A percentile compares a stretch with the other conserved stretches of the same genome.
phyloP scores from a whole-genome alignment of 2,797 vertebrate species.

The Enoplosus armatus region DNA sequence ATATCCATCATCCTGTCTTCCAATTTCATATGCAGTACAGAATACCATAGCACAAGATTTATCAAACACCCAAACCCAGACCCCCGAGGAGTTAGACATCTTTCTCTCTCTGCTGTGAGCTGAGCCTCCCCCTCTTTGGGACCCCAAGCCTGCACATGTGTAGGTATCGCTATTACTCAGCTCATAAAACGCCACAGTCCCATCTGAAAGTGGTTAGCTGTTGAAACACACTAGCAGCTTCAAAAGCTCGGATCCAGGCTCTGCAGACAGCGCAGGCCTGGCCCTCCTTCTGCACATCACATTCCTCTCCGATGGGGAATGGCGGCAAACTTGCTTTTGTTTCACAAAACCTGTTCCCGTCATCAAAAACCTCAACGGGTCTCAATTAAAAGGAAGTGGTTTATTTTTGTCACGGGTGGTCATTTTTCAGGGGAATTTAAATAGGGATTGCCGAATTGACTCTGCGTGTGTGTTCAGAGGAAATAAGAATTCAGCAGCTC shows the following conservation, averaged over 20 bases:
- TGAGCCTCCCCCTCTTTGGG: conserved; percentile 77
- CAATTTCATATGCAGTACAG: conserved; percentile 44
- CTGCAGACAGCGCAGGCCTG: conserved; percentile 79
- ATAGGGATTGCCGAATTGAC: conserved; percentile 34
- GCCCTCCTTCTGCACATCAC: conserved; percentile 76
- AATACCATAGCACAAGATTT: conserved; percentile 48
- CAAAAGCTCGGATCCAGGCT: conserved; percentile 82
- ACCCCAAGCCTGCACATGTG: conserved; percentile 85
- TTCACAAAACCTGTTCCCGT: conserved; percentile 76
- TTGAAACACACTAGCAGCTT: conserved; percentile 85
- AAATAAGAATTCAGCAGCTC: conserved; percentile 27
- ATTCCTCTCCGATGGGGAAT: conserved; percentile 76
- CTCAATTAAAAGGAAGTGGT: conserved; percentile 59
- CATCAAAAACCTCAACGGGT: conserved; percentile 71
- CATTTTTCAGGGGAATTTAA: conserved; percentile 44
- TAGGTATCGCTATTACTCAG: conserved; percentile 86
- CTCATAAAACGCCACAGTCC: conserved; percentile 85
- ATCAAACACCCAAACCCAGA: conserved; percentile 65
- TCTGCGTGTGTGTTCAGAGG: conserved; percentile 11
- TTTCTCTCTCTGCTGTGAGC: conserved; percentile 62
- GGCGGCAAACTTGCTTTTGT: conserved; percentile 81
- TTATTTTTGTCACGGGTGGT: conserved; percentile 65
- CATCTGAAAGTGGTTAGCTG: conserved; percentile 90
- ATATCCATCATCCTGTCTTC: conserved; percentile 48
- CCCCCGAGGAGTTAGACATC: conserved; percentile 67